Conservation (phyloP, 1,140 invertebrate species). For the Drosophila sulfurigaster region DNA sequence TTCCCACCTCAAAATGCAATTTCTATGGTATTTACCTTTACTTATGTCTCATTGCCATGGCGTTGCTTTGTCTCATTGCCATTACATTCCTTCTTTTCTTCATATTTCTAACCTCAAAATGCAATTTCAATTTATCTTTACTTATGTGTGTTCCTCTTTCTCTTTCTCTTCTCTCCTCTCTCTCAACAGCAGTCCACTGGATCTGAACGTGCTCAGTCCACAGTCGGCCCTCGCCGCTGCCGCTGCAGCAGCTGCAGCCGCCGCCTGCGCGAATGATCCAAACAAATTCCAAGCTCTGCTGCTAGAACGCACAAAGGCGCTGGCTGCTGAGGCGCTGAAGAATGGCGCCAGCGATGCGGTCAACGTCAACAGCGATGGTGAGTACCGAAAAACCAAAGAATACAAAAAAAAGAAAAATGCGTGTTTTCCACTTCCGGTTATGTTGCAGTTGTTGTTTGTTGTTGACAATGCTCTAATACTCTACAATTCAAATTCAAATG, state of each 20-base stretch:
- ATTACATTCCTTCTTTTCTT: background rate
- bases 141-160: background rate
- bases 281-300: conserved; percentile 92
- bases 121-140: conserved; percentile 9
- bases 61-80: background rate
- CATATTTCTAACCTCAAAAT: too few relatives aligned
- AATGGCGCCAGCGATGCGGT: conserved; percentile 52
- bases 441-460: conserved; percentile 6
- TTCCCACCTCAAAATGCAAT: too few relatives aligned
- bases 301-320: conserved; percentile 91
- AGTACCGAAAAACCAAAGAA: conserved; percentile 41
- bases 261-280: conserved; percentile 85
- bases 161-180: too few relatives aligned
- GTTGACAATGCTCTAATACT: conserved; percentile 9
- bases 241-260: conserved; percentile 78
- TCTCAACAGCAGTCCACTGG: conserved; percentile 68
- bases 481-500: background rate
- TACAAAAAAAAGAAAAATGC: background rate
- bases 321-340: conserved; percentile 86
- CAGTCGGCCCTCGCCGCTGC: conserved; percentile 78
- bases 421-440: conserved; percentile 9
- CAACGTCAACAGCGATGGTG: conserved; percentile 78
- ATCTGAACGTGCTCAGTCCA: conserved; percentile 79
- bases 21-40: background rate
- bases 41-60: background rate